Evolutionary conservation across 2,113 vertebrate genomes (phyloP).

Genomic region (Chaetura pelagica): DNA sequence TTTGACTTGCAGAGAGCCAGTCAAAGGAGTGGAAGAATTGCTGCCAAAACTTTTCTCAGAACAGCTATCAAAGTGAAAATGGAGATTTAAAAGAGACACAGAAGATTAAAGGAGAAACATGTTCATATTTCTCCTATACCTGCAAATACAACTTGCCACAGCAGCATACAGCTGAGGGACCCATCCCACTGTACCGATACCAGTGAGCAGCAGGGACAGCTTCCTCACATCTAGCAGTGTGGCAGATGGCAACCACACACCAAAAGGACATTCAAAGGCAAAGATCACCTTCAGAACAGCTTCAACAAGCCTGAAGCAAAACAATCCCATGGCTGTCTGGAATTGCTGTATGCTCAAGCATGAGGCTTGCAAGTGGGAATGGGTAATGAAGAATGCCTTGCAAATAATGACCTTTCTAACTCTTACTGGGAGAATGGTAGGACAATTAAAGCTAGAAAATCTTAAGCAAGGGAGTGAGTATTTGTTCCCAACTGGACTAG

Average conservation of each 20-base stretch:
- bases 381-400: neutral
- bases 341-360: rapidly evolving
- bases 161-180: neutral
- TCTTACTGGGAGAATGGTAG: neutral
- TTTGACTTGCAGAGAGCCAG: neutral
- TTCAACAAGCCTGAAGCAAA: neutral
- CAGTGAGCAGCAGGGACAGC: neutral
- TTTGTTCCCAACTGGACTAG: neutral
- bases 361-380: neutral
- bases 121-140: neutral
- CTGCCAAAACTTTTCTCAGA: neutral
- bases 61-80: neutral
- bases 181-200: neutral
- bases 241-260: neutral
- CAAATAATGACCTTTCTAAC: neutral
- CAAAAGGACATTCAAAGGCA: neutral
- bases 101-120: neutral
- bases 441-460: neutral
- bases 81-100: neutral
- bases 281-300: neutral
- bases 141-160: neutral
- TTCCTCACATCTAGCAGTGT: neutral
- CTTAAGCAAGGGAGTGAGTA: neutral
- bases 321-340: neutral
- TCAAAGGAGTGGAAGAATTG: neutral